Conservation (phyloP, 2,113 vertebrate species). For the Callospermophilus lateralis region DNA sequence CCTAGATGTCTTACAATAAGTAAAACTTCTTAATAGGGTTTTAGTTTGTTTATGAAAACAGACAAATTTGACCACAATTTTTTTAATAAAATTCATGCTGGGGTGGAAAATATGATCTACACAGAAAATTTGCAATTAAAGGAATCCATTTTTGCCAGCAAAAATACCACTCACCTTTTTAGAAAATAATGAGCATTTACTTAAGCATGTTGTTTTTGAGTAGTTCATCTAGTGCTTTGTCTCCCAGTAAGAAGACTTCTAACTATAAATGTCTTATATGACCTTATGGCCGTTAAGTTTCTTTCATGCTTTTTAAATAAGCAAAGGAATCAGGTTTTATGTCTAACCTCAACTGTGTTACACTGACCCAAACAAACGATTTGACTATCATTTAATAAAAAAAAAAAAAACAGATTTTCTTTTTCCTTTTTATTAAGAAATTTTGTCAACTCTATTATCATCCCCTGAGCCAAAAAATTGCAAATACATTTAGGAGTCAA, state of each 20-base stretch:
- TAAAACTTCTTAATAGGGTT: constrained; percentile 1
- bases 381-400: constrained; percentile 24
- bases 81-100: background rate
- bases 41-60: constrained; percentile 50
- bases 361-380: background rate
- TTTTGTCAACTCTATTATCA: background rate
- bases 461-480: background rate
- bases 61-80: background rate
- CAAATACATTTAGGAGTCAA: background rate
- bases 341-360: constrained; percentile 1
- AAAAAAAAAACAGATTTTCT: background rate
- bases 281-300: background rate
- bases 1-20: background rate
- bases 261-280: background rate
- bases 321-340: constrained; percentile 12
- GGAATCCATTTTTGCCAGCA: background rate
- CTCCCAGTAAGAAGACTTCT: background rate
- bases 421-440: constrained; percentile 29
- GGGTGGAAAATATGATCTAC: background rate
- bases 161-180: background rate
- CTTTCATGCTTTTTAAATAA: constrained; percentile 17
- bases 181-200: constrained; percentile 12
- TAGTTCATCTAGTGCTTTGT: background rate
- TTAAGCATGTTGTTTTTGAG: constrained; percentile 57
- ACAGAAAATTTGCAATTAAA: constrained; percentile 25